These are phyloP conservation scores for Tricholaema leucomelas DNA, from an alignment of 2,113 vertebrate genomes.

Conservation along the genomic window DNA sequence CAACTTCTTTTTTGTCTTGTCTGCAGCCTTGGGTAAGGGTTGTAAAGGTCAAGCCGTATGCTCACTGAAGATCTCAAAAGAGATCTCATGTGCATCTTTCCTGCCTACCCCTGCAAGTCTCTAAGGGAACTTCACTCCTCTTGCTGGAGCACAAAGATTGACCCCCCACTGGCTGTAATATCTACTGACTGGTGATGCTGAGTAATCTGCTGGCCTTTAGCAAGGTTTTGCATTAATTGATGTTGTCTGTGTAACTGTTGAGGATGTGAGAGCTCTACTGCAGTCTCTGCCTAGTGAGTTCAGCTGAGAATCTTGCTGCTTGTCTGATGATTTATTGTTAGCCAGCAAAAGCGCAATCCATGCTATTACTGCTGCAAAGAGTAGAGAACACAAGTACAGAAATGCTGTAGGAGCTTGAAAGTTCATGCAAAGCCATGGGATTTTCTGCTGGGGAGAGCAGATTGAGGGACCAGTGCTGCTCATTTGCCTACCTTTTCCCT, in stretches of 20 bases:
- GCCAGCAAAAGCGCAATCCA: background rate
- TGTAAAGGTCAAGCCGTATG: background rate
- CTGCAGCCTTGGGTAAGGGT: background rate
- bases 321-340: accelerated
- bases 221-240: background rate
- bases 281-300: accelerated
- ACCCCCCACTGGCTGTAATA: background rate
- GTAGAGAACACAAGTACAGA: background rate
- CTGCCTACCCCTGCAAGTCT: background rate
- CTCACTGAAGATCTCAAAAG: background rate
- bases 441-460: background rate
- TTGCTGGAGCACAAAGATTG: background rate
- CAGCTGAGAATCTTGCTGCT: accelerated
- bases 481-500: accelerated
- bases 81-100: background rate
- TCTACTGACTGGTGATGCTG: background rate
- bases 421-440: background rate
- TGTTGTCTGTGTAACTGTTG: background rate
- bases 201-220: background rate
- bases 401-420: background rate
- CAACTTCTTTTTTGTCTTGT: background rate
- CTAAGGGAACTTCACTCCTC: accelerated
- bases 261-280: background rate
- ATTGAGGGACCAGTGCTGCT: background rate
- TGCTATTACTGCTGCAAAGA: background rate